Evolutionary conservation across 2,888 invertebrate genomes (phyloP), one percentile per base, ranked within the genome.

Genomic region (Hesperia comma): DNA sequence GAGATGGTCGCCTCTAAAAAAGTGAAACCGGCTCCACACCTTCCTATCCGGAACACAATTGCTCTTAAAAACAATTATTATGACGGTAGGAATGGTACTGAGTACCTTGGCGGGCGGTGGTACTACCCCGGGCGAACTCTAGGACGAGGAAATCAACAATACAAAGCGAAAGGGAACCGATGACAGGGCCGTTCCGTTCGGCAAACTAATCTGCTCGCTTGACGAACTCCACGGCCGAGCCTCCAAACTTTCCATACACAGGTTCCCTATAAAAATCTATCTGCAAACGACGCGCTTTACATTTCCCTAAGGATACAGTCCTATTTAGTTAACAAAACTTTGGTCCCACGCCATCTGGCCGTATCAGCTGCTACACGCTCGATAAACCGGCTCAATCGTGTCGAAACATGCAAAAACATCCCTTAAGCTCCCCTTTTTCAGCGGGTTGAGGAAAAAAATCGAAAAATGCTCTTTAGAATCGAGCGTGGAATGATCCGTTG

Each of bases 321-420:
- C 58, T 60, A 66, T 66, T 66, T 66, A 60, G 66, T 60, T 66
- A 58, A 66, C 60, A 60, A 60, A 66, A 66, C 66, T 66, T 60
- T 19, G 60, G 58, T 33, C 53, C 46, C 54, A 53, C 58, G 41
- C 33, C 49, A 49, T 61, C 60, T 61, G 60, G 49, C 54, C 60
- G 60, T 60, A 60, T 60, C 66, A 41, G 58, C 60, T 32, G 49
- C 58, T 54, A 33, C 19, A 69, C 71, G 71, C 72, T 33, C 69
- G 71, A 75, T 75, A 76, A 75, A 75, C 61, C 70, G 66, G 64
- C 67, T 72, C 74, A 71, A 72, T 75, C 71, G 75, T 63, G 58
- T 58, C 54, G 66, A 66, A 66, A 66, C 60, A 66, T 66, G 60
- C 66, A 66, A 66, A 66, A 66, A 66, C 66, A 66, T 66, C 40